Base-by-base conservation (phyloP, 1,140 invertebrate genomes). In the Sarcophaga peregrina region DNA sequence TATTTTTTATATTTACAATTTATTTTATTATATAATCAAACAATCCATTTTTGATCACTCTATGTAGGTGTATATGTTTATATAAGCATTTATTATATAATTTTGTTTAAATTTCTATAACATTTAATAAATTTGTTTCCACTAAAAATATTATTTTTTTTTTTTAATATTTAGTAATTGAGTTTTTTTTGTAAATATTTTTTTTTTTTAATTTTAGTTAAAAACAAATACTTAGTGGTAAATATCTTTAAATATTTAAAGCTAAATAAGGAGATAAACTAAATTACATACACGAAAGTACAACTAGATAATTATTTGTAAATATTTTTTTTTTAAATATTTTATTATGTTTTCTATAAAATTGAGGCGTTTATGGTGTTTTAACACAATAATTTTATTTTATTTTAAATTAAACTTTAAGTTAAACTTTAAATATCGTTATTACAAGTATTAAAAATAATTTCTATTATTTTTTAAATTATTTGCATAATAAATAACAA, bases 141-240 rank as follows among this genome's bases (percentile, higher is more conserved):
- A 74, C 45, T 10, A 45, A 74, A 74, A 45, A 74, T 73, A n/a
- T 73, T 11, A 10, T 72, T 72, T 11, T 20, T 20, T 20, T 50
- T 50, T 52, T 52, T 52, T 52, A 10, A 52, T 1, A 52, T 52
- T 52, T 52, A n/a, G n/a, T n/a, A n/a, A n/a, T n/a, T n/a, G n/a
- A n/a, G n/a, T 10, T 52, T 10, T 73, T 5, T 74, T 45, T 74
- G 25, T 10, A 52, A 52, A 52, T 52, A 52, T 52, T 10, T 9
- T 52, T 52, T 17, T 62, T 68, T 9, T 68, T 20, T 20, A 20
- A 8, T 68, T 68, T 68, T 76, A 17, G 25, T 48, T 25, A 20
- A 76, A n/a, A 50, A 78, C 50, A 78, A 78, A 78, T 78, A 78
- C 75, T 78, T 78, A 78, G 50, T 50, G 75, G 75, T 78, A 78